Evolutionary conservation across 1,140 invertebrate species (phyloP), one percentile per base, ranked within the genome.

Genomic region (Drosophila fuyamai): DNA sequence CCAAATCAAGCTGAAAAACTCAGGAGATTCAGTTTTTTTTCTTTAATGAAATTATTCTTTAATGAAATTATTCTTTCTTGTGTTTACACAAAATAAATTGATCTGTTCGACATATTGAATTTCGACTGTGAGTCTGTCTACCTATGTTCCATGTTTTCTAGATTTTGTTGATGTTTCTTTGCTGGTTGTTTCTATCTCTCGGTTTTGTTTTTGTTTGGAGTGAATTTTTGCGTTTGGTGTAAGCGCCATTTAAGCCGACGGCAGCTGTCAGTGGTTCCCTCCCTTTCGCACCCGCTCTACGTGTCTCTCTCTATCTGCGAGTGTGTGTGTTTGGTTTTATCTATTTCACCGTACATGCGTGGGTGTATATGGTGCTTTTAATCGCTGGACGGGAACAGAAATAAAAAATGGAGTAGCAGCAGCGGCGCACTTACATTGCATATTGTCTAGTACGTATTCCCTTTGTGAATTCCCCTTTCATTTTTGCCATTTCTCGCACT

Each of bases 181-280:
- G 40, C 18, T 61, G 61, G 62, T 55, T 61, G 57, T 68, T 75
- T 54, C 44, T 66, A 71, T 71, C 53, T 48, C 18, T 27, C 23
- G 46, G 55, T 23, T 78, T 78, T 79, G 77, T 56, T 79, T 74
- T 63, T 79, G 56, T 71, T 79, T 79, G 68, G 55, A 50, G 43
- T 27, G 65, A 68, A 66, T 73, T 76, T 73, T 66, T 73, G 76
- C 72, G 66, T 76, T 43, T 46, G 59, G 48, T 80, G 71, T 76
- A 76, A 61, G 46, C 65, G 79, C 79, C 73, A 77, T 71, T 81
- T 81, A 72, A 81, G 74, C 79, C 60, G 40, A 62, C 74, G 56
- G 70, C 71, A 76, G 81, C 76, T 84, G 71, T 76, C 77, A 79
- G 46, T 40, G 59, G 35, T 16, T 18, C 29, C 18, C 14, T 29